These are phyloP conservation scores for Crotalus tigris DNA, from an alignment of 2,113 vertebrate genomes.

Conservation along the genomic window DNA sequence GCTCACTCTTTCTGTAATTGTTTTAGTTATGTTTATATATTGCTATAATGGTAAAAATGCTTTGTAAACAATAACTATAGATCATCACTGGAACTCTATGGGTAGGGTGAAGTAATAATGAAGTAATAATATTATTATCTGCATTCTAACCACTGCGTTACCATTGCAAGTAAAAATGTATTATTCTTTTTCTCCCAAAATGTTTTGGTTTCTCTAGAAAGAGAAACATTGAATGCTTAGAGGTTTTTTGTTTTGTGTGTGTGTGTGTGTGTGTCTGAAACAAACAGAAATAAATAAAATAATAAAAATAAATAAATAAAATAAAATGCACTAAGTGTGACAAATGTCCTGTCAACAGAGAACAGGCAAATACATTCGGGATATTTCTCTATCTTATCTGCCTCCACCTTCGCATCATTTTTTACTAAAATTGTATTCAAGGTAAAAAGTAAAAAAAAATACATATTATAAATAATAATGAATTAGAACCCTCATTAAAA, in stretches of 20 bases:
- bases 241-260: not conserved
- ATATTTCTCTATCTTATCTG: not conserved
- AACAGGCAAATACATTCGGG: not conserved
- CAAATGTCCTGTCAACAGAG: not conserved
- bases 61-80: not conserved
- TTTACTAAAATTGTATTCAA: not conserved
- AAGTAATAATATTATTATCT: too few species aligned
- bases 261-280: not conserved
- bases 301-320: not conserved
- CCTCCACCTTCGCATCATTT: not conserved
- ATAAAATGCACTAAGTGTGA: not conserved
- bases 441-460: not conserved
- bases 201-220: not conserved
- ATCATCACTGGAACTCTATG: not conserved
- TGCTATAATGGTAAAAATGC: not conserved
- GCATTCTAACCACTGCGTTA: not conserved
- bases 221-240: not conserved
- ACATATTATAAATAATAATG: not conserved
- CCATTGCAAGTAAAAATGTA: not conserved
- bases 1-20: not conserved
- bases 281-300: not conserved
- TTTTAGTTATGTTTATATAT: not conserved
- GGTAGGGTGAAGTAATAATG: not conserved
- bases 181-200: not conserved
- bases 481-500: not conserved